Evolutionary conservation across 2,888 invertebrate species (phyloP).

Genomic region (Sinohyriopsis cumingii): DNA sequence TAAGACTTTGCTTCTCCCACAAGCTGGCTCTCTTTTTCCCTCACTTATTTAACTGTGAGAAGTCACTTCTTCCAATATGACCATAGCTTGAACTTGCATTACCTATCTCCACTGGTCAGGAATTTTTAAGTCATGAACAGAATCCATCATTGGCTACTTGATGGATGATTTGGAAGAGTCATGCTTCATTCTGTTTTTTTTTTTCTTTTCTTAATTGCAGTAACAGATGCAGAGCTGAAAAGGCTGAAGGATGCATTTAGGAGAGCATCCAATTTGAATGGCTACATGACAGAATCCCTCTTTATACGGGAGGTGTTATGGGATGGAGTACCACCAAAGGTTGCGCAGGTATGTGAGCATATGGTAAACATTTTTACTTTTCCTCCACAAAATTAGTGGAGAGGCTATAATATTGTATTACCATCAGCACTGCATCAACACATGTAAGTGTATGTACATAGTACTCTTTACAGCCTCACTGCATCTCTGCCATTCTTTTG

Average conservation of each 20-base stretch:
- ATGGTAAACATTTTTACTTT: no score
- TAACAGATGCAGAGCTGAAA: conserved; percentile 86
- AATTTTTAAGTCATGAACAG: neutral
- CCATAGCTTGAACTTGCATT: no score
- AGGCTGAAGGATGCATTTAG: conserved; percentile 91
- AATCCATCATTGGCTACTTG: neutral
- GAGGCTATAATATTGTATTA: no score
- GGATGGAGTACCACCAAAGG: conserved; percentile 86
- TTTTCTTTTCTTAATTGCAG: conserved; percentile 74
- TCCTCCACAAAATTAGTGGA: no score
- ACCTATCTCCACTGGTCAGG: neutral
- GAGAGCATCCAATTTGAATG: conserved; percentile 83
- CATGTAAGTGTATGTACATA: no score
- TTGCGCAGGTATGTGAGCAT: conserved; percentile 79
- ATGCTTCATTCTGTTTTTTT: neutral
- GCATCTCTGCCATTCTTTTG: no score
- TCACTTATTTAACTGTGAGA: no score
- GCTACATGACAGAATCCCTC: conserved; percentile 79
- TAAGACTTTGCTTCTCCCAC: no score
- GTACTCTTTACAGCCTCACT: no score
- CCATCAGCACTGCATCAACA: no score
- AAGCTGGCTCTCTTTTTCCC: no score
- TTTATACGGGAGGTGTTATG: conserved; percentile 90
- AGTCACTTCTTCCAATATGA: no score
- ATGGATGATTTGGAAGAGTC: neutral